Conservation (phyloP, 2,888 invertebrate genomes). For the Thymelicus lineola region DNA sequence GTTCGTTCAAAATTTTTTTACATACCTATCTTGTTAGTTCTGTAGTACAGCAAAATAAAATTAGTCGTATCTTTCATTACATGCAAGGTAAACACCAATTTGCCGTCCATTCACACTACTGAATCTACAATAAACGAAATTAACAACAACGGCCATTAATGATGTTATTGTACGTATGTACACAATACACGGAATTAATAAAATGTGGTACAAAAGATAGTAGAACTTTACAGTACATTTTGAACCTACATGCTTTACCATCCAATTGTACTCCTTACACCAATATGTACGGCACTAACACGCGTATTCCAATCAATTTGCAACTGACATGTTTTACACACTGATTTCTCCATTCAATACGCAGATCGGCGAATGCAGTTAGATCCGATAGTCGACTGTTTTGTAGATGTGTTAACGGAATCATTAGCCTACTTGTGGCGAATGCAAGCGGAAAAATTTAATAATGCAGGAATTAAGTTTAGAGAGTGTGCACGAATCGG, state of each 20-base stretch:
- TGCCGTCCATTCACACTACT: background rate
- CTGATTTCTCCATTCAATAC: conserved; percentile 44
- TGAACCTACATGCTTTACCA: background rate
- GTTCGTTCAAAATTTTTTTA: too few species aligned
- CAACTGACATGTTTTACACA: conserved; percentile 36
- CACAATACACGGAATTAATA: background rate
- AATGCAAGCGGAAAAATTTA: conserved; percentile 76
- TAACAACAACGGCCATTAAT: background rate
- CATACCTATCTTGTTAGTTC: too few species aligned
- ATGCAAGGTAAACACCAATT: background rate
- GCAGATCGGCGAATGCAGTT: conserved; percentile 64
- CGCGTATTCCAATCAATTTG: conserved; percentile 34
- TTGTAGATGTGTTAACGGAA: conserved; percentile 81
- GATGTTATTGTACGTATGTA: background rate
- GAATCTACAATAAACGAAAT: background rate
- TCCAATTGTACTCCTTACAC: conserved; percentile 21
- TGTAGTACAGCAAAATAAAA: too few species aligned
- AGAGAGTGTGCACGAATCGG: background rate
- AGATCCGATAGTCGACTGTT: conserved; percentile 72
- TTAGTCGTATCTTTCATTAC: too few species aligned
- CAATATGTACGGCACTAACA: conserved; percentile 21
- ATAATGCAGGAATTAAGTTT: conserved; percentile 61
- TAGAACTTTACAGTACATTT: background rate
- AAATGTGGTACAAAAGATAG: background rate
- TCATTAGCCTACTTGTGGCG: conserved; percentile 78